A percentile compares a stretch with the other conserved stretches of the same genome.
phyloP scores from a whole-genome alignment of 2,888 invertebrate species.

The Apantesis nais region DNA sequence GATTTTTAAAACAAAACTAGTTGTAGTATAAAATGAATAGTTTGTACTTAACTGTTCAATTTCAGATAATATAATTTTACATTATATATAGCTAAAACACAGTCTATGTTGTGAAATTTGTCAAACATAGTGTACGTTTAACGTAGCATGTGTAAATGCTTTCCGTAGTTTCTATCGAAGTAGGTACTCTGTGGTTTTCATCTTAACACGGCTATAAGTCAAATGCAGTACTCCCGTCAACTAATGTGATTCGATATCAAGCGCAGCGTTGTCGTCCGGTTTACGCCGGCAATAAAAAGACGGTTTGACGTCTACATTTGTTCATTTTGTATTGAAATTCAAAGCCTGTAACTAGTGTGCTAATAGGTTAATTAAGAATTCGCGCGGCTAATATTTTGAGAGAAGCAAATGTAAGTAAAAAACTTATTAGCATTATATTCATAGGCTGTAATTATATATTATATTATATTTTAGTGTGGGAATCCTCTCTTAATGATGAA shows the following conservation, averaged over 20 bases:
- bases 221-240: background rate
- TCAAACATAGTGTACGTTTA: background rate
- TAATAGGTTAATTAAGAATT: slow-evolving; percentile 39
- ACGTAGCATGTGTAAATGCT: background rate
- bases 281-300: slow-evolving; percentile 33
- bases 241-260: slow-evolving; percentile 27
- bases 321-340: slow-evolving; percentile 49
- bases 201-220: background rate
- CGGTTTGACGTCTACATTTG: slow-evolving; percentile 37
- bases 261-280: slow-evolving; percentile 20
- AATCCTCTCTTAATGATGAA: slow-evolving; percentile 38
- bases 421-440: slow-evolving; percentile 6
- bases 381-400: slow-evolving; percentile 36
- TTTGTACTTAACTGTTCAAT: background rate
- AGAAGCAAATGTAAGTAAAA: slow-evolving; percentile 42
- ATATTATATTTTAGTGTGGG: background rate
- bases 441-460: background rate
- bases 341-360: slow-evolving; percentile 41
- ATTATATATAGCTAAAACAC: background rate
- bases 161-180: background rate
- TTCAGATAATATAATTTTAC: background rate
- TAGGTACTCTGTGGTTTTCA: background rate
- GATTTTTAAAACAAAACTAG: no score
- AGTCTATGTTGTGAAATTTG: background rate
- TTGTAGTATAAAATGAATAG: background rate